Conservation (phyloP, 64 coral and sea anemone species). For the Pachyseris speciosa region DNA sequence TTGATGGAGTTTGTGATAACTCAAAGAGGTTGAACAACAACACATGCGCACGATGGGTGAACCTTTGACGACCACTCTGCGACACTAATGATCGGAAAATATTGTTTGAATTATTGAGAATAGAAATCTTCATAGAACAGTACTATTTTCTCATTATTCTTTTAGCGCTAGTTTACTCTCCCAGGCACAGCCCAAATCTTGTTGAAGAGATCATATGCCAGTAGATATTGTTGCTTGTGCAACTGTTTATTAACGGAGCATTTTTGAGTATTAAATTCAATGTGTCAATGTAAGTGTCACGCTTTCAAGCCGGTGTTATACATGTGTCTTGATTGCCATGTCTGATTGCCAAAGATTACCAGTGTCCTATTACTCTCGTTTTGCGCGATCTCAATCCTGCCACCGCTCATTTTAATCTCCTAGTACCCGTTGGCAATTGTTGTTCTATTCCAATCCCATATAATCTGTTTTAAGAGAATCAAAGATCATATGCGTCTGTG, state of each 20-base stretch:
- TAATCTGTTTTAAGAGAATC: not conserved
- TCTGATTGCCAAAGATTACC: not conserved
- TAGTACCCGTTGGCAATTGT: not conserved
- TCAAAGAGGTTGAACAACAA: no score
- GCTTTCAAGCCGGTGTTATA: slow-evolving; percentile 1
- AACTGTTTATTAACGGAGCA: slow-evolving; percentile 12
- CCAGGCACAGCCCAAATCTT: no score
- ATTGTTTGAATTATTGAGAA: no score
- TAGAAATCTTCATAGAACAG: no score
- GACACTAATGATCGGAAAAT: no score
- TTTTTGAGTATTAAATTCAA: slow-evolving; percentile 21
- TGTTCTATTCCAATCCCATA: not conserved
- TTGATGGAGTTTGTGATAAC: no score
- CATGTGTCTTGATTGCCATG: not conserved
- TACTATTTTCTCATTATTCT: no score
- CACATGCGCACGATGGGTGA: no score
- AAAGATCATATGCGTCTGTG: not conserved
- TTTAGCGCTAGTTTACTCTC: no score
- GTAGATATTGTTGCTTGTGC: slow-evolving; percentile 34
- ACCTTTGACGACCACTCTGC: no score
- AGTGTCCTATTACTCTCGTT: not conserved
- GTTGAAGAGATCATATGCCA: no score
- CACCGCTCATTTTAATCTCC: not conserved
- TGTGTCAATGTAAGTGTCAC: slow-evolving; percentile 18
- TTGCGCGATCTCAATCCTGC: not conserved